Evolutionary conservation across 1,140 invertebrate species (phyloP).

Genomic region (Ptiloglossa arizonensis): DNA sequence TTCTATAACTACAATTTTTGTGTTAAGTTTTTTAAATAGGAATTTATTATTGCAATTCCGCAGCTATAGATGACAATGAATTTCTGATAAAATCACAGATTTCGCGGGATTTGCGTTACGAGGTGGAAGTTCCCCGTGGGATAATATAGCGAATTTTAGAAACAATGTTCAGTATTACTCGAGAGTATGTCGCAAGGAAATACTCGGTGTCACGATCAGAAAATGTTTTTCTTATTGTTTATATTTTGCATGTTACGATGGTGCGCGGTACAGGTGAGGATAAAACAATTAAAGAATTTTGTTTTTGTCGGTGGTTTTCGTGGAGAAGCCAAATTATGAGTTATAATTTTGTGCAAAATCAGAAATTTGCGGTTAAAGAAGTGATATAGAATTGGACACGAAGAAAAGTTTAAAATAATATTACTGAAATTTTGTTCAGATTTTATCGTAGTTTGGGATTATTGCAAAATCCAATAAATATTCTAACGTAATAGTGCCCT

Average conservation of each 20-base stretch:
- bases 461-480: too few species aligned
- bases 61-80: not conserved
- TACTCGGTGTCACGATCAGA: not conserved
- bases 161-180: not conserved
- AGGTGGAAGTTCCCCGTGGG: not conserved
- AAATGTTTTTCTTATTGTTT: not conserved
- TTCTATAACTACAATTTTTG: too few species aligned
- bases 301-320: not conserved
- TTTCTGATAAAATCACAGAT: slow-evolving; percentile 2
- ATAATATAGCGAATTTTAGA: not conserved
- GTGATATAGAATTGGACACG: too few species aligned
- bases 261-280: slow-evolving; percentile 3
- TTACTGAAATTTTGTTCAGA: too few species aligned
- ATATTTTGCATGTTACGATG: not conserved
- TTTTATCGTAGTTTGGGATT: too few species aligned
- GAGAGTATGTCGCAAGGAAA: not conserved
- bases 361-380: too few species aligned
- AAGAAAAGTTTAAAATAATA: too few species aligned
- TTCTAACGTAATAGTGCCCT: too few species aligned
- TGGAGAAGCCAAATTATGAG: too few species aligned
- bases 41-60: not conserved
- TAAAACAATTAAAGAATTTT: not conserved
- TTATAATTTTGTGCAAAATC: too few species aligned
- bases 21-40: not conserved
- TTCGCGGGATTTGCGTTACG: not conserved